These are phyloP conservation scores for Pteropus rufus DNA, from an alignment of 2,797 vertebrate genomes.

Conservation along the genomic window DNA sequence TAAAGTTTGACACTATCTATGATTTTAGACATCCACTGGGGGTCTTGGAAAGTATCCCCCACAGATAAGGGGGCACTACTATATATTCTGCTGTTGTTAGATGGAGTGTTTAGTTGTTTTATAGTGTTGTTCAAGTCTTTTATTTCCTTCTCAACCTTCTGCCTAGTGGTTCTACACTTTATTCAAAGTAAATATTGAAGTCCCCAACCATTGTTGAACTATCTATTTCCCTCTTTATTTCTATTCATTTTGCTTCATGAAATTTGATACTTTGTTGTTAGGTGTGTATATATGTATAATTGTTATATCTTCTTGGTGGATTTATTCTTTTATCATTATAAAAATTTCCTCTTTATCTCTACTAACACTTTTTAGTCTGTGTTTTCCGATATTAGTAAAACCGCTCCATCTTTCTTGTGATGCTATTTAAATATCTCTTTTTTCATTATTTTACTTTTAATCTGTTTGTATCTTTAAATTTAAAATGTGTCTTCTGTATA, in stretches of 20 bases:
- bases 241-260: not conserved
- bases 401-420: not conserved
- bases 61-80: not conserved
- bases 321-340: not conserved
- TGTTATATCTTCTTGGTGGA: not conserved
- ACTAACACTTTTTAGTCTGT: not conserved
- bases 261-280: not conserved
- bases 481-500: too few relatives aligned
- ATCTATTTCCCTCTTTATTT: not conserved
- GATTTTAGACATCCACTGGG: too few relatives aligned
- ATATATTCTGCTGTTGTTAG: not conserved
- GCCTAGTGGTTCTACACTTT: not conserved
- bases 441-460: not conserved
- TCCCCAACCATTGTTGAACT: not conserved
- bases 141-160: not conserved
- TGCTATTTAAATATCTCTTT: not conserved
- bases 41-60: too few relatives aligned
- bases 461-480: not conserved
- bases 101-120: not conserved
- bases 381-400: not conserved
- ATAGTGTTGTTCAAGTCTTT: not conserved
- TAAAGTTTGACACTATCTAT: too few relatives aligned
- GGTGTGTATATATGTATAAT: not conserved
- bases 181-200: not conserved
- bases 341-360: not conserved